These are phyloP conservation scores for Aphelocoma californica DNA, from an alignment of 2,797 vertebrate genomes.

Conservation along the genomic window DNA sequence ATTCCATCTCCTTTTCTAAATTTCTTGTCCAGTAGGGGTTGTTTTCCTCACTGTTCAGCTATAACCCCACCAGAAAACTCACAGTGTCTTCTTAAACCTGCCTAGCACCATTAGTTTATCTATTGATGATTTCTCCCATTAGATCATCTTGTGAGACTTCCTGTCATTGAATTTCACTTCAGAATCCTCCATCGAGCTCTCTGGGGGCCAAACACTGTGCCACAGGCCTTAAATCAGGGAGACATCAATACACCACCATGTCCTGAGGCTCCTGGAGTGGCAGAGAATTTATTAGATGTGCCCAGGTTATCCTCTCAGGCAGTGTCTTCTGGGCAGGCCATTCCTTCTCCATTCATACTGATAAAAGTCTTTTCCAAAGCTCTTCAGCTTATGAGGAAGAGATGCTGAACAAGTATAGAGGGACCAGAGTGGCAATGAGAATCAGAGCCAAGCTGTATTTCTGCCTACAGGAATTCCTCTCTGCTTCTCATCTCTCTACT, in stretches of 20 bases:
- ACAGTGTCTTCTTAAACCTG: neutral
- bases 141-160: neutral
- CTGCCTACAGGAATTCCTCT: neutral
- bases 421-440: neutral
- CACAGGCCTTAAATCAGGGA: neutral
- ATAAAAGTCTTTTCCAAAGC: neutral
- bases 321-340: rapidly evolving
- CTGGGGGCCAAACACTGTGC: neutral
- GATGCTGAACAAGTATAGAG: neutral
- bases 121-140: neutral
- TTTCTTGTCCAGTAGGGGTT: neutral
- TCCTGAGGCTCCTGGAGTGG: neutral
- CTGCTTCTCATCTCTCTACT: neutral
- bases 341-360: neutral
- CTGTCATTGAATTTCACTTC: neutral
- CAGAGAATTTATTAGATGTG: neutral
- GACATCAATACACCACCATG: neutral
- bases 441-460: neutral
- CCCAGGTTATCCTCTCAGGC: neutral
- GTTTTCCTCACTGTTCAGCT: neutral
- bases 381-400: neutral
- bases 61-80: neutral
- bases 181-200: neutral
- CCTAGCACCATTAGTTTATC: neutral
- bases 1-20: neutral